Percentiles rank a stretch among this genome's conserved stretches.
phyloP scores from a whole-genome alignment of 2,888 invertebrate species.

The Buathra laborator region DNA sequence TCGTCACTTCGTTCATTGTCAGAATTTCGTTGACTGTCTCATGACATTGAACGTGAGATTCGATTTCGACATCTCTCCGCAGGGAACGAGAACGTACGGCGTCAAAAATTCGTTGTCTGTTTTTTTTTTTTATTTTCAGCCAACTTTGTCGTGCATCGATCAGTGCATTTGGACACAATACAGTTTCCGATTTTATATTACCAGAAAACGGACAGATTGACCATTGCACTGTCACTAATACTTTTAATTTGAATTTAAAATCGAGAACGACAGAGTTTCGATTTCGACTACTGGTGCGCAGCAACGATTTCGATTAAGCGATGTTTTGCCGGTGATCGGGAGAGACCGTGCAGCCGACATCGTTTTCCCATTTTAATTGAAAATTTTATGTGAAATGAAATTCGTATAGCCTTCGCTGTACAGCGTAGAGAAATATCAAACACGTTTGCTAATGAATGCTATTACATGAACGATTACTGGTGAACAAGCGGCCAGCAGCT shows the following conservation, averaged over 20 bases:
- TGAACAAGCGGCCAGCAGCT: conserved; percentile 9
- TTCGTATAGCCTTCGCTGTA: conserved; percentile 5
- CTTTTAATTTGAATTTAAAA: conserved; percentile 1
- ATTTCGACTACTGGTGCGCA: background rate
- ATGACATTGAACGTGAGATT: conserved; percentile 40
- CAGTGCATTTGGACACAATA: background rate
- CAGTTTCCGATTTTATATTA: conserved; percentile 14
- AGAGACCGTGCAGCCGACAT: conserved; percentile 19
- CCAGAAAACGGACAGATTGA: conserved; percentile 19
- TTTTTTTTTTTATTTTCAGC: background rate
- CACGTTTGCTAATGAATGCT: conserved; percentile 54
- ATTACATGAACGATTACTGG: conserved; percentile 29
- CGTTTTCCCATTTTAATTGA: conserved; percentile 8
- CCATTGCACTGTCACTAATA: conserved; percentile 16
- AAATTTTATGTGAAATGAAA: conserved; percentile 33
- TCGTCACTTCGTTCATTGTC: conserved; percentile 25
- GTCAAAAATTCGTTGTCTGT: conserved; percentile 20
- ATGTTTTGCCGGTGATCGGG: conserved; percentile 3
- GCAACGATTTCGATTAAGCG: conserved; percentile 36
- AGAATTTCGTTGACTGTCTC: conserved; percentile 36
- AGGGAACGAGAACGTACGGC: conserved; percentile 5
- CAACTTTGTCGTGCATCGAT: conserved; percentile 3
- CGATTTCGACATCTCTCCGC: conserved; percentile 5
- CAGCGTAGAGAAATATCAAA: conserved; percentile 6
- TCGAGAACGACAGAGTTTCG: conserved; percentile 9